phyloP scores from a whole-genome alignment of 2,888 invertebrate genomes.

The Tryphoninae sp. region DNA sequence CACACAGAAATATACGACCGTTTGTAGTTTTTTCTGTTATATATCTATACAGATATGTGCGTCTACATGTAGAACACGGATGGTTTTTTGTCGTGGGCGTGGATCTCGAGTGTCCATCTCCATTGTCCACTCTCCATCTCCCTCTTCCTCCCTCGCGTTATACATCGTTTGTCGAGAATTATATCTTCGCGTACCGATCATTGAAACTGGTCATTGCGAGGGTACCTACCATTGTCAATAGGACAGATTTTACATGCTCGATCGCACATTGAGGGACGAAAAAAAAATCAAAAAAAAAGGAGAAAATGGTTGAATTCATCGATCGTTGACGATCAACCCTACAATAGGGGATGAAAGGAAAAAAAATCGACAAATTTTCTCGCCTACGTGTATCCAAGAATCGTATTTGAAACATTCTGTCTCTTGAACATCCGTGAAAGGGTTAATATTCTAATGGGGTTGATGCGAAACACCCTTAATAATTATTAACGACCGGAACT shows the following conservation, averaged over 20 bases:
- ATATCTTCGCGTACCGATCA: constrained; percentile 55
- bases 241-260: constrained; percentile 50
- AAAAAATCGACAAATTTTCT: neutral
- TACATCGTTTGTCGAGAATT: constrained; percentile 16
- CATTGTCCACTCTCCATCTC: constrained; percentile 23
- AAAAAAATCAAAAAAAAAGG: constrained; percentile 18
- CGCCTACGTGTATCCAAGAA: neutral
- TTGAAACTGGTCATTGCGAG: constrained; percentile 20
- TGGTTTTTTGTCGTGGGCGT: constrained; percentile 62
- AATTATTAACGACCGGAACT: constrained; percentile 31
- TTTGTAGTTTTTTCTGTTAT: neutral
- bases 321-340: constrained; percentile 9
- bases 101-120: constrained; percentile 66
- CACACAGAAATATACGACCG: constrained; percentile 7
- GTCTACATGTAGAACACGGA: constrained; percentile 11
- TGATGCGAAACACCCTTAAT: neutral
- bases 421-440: neutral
- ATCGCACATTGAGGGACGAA: neutral
- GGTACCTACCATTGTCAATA: constrained; percentile 20
- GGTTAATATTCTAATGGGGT: neutral
- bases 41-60: constrained; percentile 7
- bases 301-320: constrained; percentile 8
- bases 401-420: neutral
- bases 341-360: neutral
- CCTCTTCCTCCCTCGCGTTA: neutral